Evolutionary conservation across 2,888 invertebrate species (phyloP), one percentile per base, ranked within the genome.

Genomic region (Machimus atricapillus): DNA sequence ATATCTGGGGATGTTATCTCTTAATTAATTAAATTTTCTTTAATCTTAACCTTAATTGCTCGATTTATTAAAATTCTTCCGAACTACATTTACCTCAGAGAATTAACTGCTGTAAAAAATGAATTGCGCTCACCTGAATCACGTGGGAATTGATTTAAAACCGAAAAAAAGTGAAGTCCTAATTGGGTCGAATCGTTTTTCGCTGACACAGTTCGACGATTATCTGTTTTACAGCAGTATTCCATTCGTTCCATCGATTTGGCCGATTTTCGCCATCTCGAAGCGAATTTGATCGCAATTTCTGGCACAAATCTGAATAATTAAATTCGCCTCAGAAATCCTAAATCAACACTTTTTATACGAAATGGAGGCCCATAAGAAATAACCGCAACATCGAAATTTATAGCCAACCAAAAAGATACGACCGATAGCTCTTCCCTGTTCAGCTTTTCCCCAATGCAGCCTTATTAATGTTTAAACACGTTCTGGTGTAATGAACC

Each of bases 401-500:
- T 87, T 87, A 85, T 87, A 77, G 78, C 85, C 78, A n/a, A 77
- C 52, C 27, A 78, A 85, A 78, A 85, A 58, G 83, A 76, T 76
- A 78, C 74, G 85, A 66, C 56, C 58, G 82, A 81, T 74, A 73
- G 87, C 58, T 85, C 83, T 66, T 27, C 66, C 12, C 27, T 66
- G 8, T 8, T 66, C 66, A 23, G 19, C 66, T 66, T 40, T 87
- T 78, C 58, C 37, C 52, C 83, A 87, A 56, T 87, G 87, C 87
- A 87, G 85, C 87, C 85, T 85, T 85, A 87, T 87, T 85, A 87
- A 87, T 87, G 85, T 87, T 87, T 87, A 87, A 87, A 85, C 87
- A 87, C 85, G 87, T 85, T 87, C 85, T 85, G 77, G 77, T 78
- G 85, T 85, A 87, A 87, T 87, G 87, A 87, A 87, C 85, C 87